Base-by-base conservation (phyloP, 2,888 invertebrate genomes). In the Busseola fusca region DNA sequence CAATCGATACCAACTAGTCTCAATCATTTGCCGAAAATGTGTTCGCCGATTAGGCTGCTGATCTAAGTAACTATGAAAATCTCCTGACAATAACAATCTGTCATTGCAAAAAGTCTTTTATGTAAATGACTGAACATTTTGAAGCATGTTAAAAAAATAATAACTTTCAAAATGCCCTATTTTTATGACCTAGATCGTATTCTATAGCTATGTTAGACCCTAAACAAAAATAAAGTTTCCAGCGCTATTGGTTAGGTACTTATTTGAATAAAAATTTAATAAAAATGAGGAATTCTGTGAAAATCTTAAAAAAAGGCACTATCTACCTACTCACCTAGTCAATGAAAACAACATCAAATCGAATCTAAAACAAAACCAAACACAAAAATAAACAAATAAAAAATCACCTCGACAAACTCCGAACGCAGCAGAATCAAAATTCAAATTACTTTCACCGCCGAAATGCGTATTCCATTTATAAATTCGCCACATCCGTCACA, bases 401-500 rank as follows among this genome's bases (percentile, higher is more conserved):
- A 56, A 68, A 70, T 6, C 52, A 25, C 21, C 6, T 64, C 52
- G 27, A 21, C 42, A 57, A 65, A 16, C 40, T 18, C 10, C 63
- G 34, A 67, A 69, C 66, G 37, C 50, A 69, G 72, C 72, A 59
- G 45, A 68, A 56, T 64, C 76, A 25, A 68, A 77, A 80, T 74
- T 80, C 68, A 76, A 79, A 79, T 80, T 73, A 80, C 80, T 76
- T 76, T 80, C 79, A 69, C 79, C 73, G 59, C 52, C 58, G 40
- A 76, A 79, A 69, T 56, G 50, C 68, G 67, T 25, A 59, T 76
- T 78, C 78, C 78, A 71, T 69, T 76, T 73, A 79, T 68, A 72
- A 79, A 79, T 77, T 72, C 78, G 56, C 59, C 42, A 80, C 82
- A 82, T 84, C 86, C 86, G 77, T 79, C 87, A 82, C 87, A 90